Base-by-base conservation (phyloP, 2,888 invertebrate species). In the Sesia bembeciformis region DNA sequence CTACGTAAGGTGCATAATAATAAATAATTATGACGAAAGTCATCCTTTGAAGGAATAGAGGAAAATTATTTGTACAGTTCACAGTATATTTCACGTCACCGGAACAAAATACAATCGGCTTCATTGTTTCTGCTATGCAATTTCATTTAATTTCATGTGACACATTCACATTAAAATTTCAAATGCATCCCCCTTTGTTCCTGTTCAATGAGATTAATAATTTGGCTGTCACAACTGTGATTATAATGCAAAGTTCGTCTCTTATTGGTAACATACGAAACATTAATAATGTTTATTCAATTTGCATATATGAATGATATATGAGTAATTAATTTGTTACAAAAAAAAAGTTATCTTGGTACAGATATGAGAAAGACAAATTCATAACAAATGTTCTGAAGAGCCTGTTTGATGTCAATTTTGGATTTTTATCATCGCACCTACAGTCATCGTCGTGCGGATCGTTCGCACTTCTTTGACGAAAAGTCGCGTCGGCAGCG, bases 101-200 rank as follows among this genome's bases (percentile, higher is more conserved):
- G 50, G 50, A 50, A 50, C 50, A 50, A 50, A 50, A 38, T 39
- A 46, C 46, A 50, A 50, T 50, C 50, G 39, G 50, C 7, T 8
- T 41, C 56, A 58, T 58, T 58, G 58, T 58, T 49, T 54, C 54
- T 62, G 62, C 61, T 60, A 65, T 64, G 62, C 72, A 70, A 80
- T 77, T 75, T 65, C 66, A 72, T 74, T 72, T 74, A 78, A 76
- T 79, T 80, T 78, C 72, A 66, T 79, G 76, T 79, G 78, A 81
- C 82, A 78, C 70, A 67, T 67, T 57, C 65, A 60, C 60, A 82
- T 84, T 84, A 82, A 79, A 78, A 83, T 68, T 84, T 78, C 77
- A 81, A 84, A 84, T 83, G 57, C 70, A 70, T 62, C 70, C 68
- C 52, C 56, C 57, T 58, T 62, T 62, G 60, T 59, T 56, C 60